Evolutionary conservation across 1,140 invertebrate species (phyloP).

Genomic region (Colletes latitarsis): DNA sequence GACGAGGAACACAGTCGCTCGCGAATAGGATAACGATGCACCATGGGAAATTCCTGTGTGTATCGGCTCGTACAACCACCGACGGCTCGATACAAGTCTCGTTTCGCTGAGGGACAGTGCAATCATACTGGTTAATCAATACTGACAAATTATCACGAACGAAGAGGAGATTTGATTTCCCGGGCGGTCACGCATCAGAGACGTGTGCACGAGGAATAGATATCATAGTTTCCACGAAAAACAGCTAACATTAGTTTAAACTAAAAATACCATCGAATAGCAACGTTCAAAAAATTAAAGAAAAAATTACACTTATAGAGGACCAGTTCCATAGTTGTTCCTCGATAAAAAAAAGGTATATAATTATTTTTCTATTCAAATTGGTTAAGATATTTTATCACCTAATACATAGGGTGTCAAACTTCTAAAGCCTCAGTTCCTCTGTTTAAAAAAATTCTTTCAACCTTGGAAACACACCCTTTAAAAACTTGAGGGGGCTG

Average conservation of each 20-base stretch:
- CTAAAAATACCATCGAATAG: no score
- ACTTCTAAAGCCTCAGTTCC: no score
- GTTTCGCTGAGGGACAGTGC: constrained; percentile 2
- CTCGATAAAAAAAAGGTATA: no score
- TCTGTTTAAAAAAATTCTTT: no score
- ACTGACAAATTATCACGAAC: constrained; percentile 48
- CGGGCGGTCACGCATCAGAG: neutral
- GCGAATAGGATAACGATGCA: neutral
- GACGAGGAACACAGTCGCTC: neutral
- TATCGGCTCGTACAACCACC: neutral
- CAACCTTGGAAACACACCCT: no score
- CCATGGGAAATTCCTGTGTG: constrained; percentile 12
- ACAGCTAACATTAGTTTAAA: neutral
- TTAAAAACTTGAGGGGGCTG: no score
- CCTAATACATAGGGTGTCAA: no score
- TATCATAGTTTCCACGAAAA: neutral
- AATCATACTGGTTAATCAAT: constrained; percentile 60
- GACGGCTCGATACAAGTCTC: constrained; percentile 16
- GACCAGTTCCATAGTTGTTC: no score
- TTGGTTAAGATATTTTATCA: no score
- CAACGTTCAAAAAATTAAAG: no score
- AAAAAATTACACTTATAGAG: no score
- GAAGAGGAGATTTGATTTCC: constrained; percentile 48
- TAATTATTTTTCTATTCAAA: no score
- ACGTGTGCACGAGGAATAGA: constrained; percentile 17